Conservation (phyloP, 2,113 vertebrate genomes). For the Dissostichus mawsoni region DNA sequence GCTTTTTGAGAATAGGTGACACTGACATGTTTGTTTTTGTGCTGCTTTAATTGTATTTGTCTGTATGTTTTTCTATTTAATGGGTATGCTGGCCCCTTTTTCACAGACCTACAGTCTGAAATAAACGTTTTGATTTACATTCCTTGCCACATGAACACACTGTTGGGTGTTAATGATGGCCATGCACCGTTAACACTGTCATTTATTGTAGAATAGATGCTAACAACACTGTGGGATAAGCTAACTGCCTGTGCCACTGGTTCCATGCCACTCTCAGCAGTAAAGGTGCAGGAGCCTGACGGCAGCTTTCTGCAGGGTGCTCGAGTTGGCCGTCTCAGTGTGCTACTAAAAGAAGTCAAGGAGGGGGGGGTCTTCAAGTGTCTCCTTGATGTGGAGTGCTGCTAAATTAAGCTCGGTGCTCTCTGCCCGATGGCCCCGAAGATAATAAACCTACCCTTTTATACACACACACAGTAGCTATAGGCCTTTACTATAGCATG, state of each 20-base stretch:
- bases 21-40: neutral
- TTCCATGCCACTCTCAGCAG: neutral
- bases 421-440: conserved; percentile 50
- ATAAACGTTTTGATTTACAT: neutral
- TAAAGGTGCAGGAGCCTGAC: conserved; percentile 12
- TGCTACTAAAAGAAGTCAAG: conserved; percentile 70
- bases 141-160: neutral
- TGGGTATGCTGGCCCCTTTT: neutral
- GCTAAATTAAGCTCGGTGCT: conserved; percentile 74
- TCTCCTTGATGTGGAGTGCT: conserved; percentile 76
- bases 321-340: conserved; percentile 49
- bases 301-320: conserved; percentile 27
- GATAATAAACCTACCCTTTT: conserved; percentile 52
- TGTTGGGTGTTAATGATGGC: neutral
- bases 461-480: conserved; percentile 29
- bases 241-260: conserved; percentile 16
- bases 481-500: neutral
- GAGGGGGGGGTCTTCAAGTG: conserved; percentile 71
- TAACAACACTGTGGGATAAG: conserved; percentile 1
- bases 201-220: conserved; percentile 20
- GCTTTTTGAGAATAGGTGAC: neutral
- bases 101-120: neutral
- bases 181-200: conserved; percentile 10
- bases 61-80: neutral
- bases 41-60: neutral